Evolutionary conservation across 2,113 vertebrate genomes (phyloP).

Genomic region (Dipodomys merriami): DNA sequence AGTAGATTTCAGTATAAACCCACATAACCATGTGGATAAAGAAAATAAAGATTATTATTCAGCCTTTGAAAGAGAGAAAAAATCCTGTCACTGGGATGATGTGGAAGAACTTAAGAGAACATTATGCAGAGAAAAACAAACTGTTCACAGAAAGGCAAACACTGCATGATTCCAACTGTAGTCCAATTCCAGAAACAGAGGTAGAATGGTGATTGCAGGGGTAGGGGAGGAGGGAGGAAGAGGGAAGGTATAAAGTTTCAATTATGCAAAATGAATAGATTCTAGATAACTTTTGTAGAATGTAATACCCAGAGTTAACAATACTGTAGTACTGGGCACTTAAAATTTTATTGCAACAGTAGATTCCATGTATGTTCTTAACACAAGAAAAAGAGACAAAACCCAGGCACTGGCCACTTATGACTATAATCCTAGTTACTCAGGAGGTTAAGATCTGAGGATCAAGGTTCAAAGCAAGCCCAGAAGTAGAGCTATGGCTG

Average conservation of each 20-base stretch:
- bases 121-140: background rate
- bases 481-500: too few species aligned
- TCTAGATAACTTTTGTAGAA: background rate
- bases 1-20: slow-evolving; percentile 3
- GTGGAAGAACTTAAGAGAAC: background rate
- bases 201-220: background rate
- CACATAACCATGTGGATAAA: background rate
- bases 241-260: background rate
- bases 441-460: too few species aligned
- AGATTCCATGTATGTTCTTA: background rate
- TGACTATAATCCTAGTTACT: too few species aligned
- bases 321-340: background rate
- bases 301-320: background rate
- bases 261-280: background rate
- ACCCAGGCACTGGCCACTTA: too few species aligned
- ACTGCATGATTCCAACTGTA: background rate
- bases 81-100: background rate
- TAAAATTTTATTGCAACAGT: background rate
- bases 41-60: background rate
- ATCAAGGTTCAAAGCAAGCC: too few species aligned
- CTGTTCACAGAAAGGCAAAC: background rate
- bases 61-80: background rate
- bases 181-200: background rate
- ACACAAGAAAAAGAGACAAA: background rate
- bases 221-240: too few species aligned